Conservation (phyloP, 2,113 vertebrate species). For the Macrotus californicus region DNA sequence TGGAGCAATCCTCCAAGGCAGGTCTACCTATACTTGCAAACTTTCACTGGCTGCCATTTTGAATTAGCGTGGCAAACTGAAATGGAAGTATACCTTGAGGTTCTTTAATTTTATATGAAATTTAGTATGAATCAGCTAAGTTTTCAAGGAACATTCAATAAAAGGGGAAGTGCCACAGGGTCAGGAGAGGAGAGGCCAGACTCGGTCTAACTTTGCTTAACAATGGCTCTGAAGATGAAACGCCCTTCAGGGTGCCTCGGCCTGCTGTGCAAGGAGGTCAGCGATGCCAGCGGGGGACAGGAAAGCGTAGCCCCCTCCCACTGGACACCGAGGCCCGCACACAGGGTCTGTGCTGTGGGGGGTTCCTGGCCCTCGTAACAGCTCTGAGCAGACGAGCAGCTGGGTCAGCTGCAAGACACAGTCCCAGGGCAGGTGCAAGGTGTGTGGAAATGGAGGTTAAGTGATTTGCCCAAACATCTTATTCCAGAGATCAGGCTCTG, state of each 20-base stretch:
- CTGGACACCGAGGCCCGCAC: not conserved
- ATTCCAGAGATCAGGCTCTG: not conserved
- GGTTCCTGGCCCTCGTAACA: not conserved
- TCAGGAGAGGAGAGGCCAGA: not conserved
- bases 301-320: not conserved
- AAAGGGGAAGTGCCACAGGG: not conserved
- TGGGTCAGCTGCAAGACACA: not conserved
- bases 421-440: not conserved
- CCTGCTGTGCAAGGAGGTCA: not conserved
- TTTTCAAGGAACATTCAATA: not conserved
- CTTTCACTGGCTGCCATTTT: not conserved
- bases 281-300: not conserved
- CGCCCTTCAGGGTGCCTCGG: not conserved
- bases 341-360: not conserved
- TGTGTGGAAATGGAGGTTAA: not conserved
- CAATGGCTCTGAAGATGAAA: not conserved
- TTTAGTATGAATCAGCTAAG: not conserved
- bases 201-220: not conserved
- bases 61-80: not conserved
- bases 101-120: slow-evolving; percentile 15
- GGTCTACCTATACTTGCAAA: not conserved
- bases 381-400: not conserved
- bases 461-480: not conserved
- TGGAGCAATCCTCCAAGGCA: not conserved
- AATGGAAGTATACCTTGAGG: not conserved